Base-by-base conservation (phyloP, 2,888 invertebrate species). In the Terebella lapidaria region DNA sequence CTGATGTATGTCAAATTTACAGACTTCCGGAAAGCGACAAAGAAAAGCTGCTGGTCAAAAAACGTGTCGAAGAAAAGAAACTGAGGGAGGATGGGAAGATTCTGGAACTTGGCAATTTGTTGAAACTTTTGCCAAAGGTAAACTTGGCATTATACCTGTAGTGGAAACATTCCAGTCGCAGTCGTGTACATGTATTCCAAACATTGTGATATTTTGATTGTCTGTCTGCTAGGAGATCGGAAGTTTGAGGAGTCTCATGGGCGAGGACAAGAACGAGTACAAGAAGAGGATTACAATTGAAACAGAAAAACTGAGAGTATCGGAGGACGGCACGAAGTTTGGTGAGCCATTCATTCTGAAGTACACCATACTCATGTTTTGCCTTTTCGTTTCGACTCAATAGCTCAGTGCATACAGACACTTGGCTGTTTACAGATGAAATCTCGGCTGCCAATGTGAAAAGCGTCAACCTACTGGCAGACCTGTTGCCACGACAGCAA, bases 401-500 rank as follows among this genome's bases (percentile, higher is more conserved):
- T n/a, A n/a, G n/a, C n/a, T n/a, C n/a, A n/a, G n/a, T n/a, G n/a
- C n/a, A n/a, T n/a, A n/a, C n/a, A n/a, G n/a, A n/a, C n/a, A n/a
- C n/a, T n/a, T n/a, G n/a, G n/a, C n/a, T n/a, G 5, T 49, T 24
- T 22, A 20, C 49, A 49, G 49, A 49, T 22, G 49, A 49, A 22
- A 24, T 49, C 15, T 20, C 49, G 10, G 18, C 22, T 5, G 24
- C 10, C 24, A 5, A 10, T 22, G 5, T 10, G 5, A 49, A 49
- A 24, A 49, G 22, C 22, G 5, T 49, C 18, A 75, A 75, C 59
- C 60, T 72, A 5, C 66, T 77, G 45, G 74, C 73, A 57, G 75
- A 76, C 60, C 66, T 76, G 25, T 64, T 70, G 4, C 64, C 67
- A 10, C 69, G 77, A 15, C 71, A 62, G 63, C 73, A 74, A 55